Evolutionary conservation across 30 jellyfish, hydroid and myxozoan species (phyloP).

Genomic region (Hydractinia symbiolongicarpus): DNA sequence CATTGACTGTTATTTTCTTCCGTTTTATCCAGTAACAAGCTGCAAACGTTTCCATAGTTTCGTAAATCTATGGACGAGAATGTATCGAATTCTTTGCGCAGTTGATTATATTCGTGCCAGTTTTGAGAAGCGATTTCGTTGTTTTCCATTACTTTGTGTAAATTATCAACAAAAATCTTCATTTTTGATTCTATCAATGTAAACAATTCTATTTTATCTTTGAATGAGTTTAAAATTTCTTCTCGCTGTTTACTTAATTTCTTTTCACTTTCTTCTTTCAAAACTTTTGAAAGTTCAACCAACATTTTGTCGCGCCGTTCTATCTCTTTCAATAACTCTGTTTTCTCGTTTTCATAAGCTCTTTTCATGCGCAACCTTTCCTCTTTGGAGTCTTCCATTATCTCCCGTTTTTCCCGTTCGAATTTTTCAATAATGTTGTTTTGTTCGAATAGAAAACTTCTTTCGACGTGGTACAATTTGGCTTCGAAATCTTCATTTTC

Average conservation of each 20-base stretch:
- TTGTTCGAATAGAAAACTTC: constrained; percentile 50
- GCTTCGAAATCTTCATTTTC: constrained; percentile 7
- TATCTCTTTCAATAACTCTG: constrained; percentile 57
- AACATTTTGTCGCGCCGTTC: constrained; percentile 38
- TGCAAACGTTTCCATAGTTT: not conserved
- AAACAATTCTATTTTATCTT: constrained; percentile 23
- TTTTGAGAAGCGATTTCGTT: constrained; percentile 1
- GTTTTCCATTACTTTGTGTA: constrained; percentile 32
- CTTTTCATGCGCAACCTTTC: constrained; percentile 53
- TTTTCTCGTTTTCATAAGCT: constrained; percentile 74
- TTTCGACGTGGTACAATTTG: constrained; percentile 19
- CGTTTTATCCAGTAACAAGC: not conserved
- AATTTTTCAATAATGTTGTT: constrained; percentile 46
- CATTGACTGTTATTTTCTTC: not conserved
- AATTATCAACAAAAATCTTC: not conserved
- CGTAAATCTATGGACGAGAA: not conserved
- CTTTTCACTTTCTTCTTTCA: constrained; percentile 45
- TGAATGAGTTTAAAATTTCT: constrained; percentile 17
- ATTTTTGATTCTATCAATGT: not conserved
- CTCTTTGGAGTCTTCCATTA: constrained; percentile 32
- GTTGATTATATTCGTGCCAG: constrained; percentile 10
- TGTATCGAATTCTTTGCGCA: not conserved
- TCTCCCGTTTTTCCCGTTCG: constrained; percentile 67
- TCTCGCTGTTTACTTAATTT: constrained; percentile 32
- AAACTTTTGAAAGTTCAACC: constrained; percentile 28